phyloP scores from a whole-genome alignment of 2,113 vertebrate species.

The Colistium nudipinnis region DNA sequence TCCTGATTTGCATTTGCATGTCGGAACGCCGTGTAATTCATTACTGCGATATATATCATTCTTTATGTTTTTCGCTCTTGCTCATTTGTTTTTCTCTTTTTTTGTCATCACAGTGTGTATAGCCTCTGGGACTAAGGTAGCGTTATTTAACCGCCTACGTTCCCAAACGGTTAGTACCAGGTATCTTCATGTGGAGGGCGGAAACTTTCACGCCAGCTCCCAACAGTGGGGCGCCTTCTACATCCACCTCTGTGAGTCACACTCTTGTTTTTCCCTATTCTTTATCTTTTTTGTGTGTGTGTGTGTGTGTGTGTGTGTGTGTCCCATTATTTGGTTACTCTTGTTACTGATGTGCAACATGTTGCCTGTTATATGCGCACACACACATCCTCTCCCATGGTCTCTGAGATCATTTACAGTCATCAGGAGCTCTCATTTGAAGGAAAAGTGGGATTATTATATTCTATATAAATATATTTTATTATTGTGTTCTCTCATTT shows the following conservation, averaged over 20 bases:
- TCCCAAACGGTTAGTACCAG: slow-evolving; percentile 98
- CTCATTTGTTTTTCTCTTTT: neutral
- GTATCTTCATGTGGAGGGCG: slow-evolving; percentile 97
- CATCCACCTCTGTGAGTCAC: slow-evolving; percentile 94
- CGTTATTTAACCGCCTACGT: slow-evolving; percentile 95
- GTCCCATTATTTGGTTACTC: neutral
- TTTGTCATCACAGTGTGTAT: slow-evolving; percentile 88
- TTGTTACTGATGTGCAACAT: neutral
- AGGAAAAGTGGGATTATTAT: neutral
- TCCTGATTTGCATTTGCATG: neutral
- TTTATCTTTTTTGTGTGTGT: no score
- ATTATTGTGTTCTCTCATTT: slow-evolving; percentile 30
- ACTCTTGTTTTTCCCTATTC: no score
- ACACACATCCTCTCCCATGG: no score
- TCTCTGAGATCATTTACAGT: neutral
- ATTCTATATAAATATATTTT: neutral
- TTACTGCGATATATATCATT: neutral
- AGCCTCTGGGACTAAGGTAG: slow-evolving; percentile 97
- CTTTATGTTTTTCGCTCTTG: neutral
- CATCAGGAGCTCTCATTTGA: neutral
- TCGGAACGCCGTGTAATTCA: neutral
- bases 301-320: neutral
- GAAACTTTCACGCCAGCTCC: slow-evolving; percentile 98
- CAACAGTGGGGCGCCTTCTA: slow-evolving; percentile 98
- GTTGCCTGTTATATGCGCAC: no score